phyloP scores from a whole-genome alignment of 2,797 vertebrate species.

The Premnoplex brunnescens region DNA sequence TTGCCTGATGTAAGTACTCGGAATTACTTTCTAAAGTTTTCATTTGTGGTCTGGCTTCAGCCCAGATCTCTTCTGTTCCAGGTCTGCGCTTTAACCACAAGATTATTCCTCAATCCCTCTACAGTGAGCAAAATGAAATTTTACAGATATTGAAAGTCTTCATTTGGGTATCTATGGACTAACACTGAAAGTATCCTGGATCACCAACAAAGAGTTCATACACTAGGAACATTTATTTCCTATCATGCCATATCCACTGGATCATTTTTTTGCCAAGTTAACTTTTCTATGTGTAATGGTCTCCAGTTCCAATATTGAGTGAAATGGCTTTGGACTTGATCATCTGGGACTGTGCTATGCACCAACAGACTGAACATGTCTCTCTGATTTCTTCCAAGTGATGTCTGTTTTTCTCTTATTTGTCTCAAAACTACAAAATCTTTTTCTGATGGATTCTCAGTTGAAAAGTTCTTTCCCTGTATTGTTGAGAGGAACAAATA shows the following conservation, averaged over 20 bases:
- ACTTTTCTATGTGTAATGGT: constrained; percentile 4
- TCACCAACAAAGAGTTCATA: constrained; percentile 29
- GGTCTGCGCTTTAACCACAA: constrained; percentile 25
- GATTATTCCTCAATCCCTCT: not conserved
- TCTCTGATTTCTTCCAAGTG: not conserved
- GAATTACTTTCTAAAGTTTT: constrained; percentile 44
- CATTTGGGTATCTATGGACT: not conserved
- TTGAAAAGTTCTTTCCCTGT: not conserved
- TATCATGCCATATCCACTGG: not conserved
- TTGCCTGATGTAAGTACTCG: not conserved
- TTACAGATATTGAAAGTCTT: constrained; percentile 25
- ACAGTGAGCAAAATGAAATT: constrained; percentile 39
- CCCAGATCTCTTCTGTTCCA: not conserved
- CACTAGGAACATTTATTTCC: not conserved
- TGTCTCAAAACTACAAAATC: constrained; percentile 13
- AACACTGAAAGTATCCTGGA: constrained; percentile 41
- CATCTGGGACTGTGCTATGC: not conserved
- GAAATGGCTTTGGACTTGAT: not conserved
- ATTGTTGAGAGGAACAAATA: not conserved
- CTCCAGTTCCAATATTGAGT: constrained; percentile 10
- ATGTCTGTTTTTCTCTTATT: not conserved
- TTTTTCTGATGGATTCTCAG: constrained; percentile 1
- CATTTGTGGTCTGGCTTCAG: constrained; percentile 31
- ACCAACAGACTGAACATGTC: not conserved
- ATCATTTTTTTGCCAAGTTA: not conserved